Evolutionary conservation across 2,888 invertebrate species (phyloP), one percentile per base, ranked within the genome.

Genomic region (Cistogaster globosa): DNA sequence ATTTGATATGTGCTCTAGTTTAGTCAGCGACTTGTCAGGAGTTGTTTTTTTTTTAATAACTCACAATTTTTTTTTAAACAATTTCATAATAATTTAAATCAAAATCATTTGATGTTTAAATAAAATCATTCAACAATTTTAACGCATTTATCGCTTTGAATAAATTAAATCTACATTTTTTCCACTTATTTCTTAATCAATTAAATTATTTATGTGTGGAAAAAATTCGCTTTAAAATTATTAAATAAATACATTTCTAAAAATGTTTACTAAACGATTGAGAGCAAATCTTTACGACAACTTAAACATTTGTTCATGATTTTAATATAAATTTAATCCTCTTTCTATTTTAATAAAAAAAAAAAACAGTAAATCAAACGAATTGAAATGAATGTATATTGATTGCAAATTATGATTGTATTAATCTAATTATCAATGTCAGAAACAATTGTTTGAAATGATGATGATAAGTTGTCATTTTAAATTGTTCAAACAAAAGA

Each of bases 401-500:
- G 71, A 79, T 78, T 14, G 72, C 74, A 80, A 74, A 60, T 80
- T 80, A 67, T 80, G 74, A 80, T 80, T 80, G 72, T 38, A 74
- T 74, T 74, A 74, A 80, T 74, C 80, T 74, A 80, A 80, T 65
- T 76, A 82, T 76, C 69, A 82, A 69, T 76, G 82, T 71, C 82
- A 82, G 69, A 55, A 74, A 20, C 76, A 65, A 76, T 82, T 82
- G 69, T 57, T n/a, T 11, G 8, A 57, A 69, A 58, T 51, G 57
- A 65, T 57, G 76, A 63, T 82, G 69, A 82, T 42, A 57, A 67
- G 69, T 69, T 82, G 82, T 82, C 82, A 76, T n/a, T 71, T 82
- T 76, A 76, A 82, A 65, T 63, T 63, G 76, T 76, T 76, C 65
- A 82, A 82, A 76, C 82, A 82, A 82, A 82, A 82, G 69, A 82